Percentiles rank a stretch among this genome's conserved stretches.
Conservation (phyloP, 2,797 vertebrate species). For the Petrocephalus sullivani region DNA sequence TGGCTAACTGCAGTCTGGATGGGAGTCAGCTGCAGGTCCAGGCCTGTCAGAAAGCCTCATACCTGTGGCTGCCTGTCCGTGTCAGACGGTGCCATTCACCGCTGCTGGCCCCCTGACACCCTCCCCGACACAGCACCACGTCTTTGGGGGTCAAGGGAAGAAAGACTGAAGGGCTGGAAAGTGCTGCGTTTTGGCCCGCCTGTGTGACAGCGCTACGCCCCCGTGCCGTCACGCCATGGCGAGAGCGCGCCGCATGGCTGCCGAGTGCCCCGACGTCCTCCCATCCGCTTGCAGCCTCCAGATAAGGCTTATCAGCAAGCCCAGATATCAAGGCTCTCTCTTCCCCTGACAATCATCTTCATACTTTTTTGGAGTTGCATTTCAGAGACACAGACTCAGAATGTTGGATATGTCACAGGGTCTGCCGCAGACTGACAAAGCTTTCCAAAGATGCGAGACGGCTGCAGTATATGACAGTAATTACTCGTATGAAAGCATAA, state of each 20-base stretch:
- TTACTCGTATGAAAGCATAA: neutral
- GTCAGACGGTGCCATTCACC: neutral
- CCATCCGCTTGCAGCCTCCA: neutral
- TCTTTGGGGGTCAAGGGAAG: neutral
- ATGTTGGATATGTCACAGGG: neutral
- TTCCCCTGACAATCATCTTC: neutral
- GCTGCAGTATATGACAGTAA: neutral
- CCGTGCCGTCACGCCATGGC: neutral
- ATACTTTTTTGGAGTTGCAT: neutral
- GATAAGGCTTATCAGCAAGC: constrained; percentile 5
- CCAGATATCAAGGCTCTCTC: constrained; percentile 20
- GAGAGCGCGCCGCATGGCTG: neutral
- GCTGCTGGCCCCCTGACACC: neutral
- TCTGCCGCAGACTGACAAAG: neutral
- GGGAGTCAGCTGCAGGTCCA: neutral
- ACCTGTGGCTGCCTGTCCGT: neutral
- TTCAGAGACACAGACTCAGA: neutral
- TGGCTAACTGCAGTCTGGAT: neutral
- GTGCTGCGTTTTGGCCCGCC: neutral
- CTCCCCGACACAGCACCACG: neutral
- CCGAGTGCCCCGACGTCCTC: neutral
- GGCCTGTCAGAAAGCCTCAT: neutral
- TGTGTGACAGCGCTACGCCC: neutral
- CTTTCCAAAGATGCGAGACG: neutral
- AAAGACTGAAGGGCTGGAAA: neutral